phyloP scores from a whole-genome alignment of 2,113 vertebrate genomes.

The Tonatia bakeri region DNA sequence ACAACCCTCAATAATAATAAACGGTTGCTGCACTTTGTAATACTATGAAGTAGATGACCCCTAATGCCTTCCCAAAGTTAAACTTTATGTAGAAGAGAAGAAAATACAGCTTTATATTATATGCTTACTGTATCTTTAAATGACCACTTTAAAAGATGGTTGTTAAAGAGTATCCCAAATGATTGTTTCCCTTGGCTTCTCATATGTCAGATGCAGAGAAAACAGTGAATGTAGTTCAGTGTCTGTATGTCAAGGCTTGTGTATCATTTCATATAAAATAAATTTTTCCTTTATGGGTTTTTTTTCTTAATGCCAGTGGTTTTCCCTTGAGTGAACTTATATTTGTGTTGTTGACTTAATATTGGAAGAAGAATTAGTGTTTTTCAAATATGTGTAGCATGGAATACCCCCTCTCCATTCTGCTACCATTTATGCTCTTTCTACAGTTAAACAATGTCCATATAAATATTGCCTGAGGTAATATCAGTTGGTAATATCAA shows the following conservation, averaged over 20 bases:
- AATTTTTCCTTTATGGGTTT: not conserved
- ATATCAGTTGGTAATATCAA: not conserved
- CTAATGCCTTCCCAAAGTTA: not conserved
- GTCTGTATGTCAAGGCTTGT: not conserved
- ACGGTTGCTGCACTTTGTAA: not conserved
- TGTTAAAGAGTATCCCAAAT: not conserved
- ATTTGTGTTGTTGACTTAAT: not conserved
- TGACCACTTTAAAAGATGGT: not conserved
- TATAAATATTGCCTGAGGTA: not conserved
- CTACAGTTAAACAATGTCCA: not conserved
- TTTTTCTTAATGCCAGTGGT: not conserved
- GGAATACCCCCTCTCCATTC: not conserved
- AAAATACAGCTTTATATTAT: not conserved
- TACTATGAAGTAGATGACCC: not conserved
- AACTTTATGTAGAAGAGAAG: not conserved
- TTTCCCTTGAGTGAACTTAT: not conserved
- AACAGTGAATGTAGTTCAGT: not conserved
- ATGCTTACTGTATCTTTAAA: not conserved
- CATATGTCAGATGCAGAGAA: not conserved
- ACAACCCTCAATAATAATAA: not conserved
- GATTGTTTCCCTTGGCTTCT: not conserved
- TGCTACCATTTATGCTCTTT: not conserved
- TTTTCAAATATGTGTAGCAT: not conserved
- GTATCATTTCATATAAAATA: not conserved
- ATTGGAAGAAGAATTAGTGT: not conserved